A percentile compares a stretch with the other conserved stretches of the same genome.
Conservation (phyloP, 1,140 invertebrate species). For the Lasioglossum baleicum region DNA sequence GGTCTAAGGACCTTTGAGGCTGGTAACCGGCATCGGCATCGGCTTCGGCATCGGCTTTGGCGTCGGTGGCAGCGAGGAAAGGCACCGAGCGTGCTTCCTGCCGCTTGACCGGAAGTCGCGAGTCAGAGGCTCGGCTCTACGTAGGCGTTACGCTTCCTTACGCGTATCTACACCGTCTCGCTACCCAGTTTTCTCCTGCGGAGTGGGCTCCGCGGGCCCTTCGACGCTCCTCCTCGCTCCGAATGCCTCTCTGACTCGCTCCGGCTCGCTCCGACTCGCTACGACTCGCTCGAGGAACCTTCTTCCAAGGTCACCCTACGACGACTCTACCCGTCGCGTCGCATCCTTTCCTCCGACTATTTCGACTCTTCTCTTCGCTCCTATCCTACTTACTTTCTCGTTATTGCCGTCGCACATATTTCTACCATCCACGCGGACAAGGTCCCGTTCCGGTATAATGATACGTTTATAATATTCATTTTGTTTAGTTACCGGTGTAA, state of each 20-base stretch:
- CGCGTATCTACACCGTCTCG: constrained; percentile 67
- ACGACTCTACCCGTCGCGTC: background rate
- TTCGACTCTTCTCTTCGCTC: background rate
- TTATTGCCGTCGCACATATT: too few species aligned
- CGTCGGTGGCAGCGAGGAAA: constrained; percentile 64
- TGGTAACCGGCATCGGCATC: too few species aligned
- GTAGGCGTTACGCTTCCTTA: constrained; percentile 68
- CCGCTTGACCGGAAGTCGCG: constrained; percentile 68
- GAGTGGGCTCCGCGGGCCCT: background rate
- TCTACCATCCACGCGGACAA: too few species aligned
- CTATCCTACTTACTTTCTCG: too few species aligned
- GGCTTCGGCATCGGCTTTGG: constrained; percentile 3
- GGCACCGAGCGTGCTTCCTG: constrained; percentile 68
- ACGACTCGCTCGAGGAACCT: constrained; percentile 34
- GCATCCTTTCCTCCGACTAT: background rate
- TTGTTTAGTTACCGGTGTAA: too few species aligned
- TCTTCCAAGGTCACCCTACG: constrained; percentile 52
- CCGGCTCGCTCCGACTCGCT: constrained; percentile 6
- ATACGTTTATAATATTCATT: too few species aligned
- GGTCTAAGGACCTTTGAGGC: too few species aligned
- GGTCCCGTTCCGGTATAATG: too few species aligned
- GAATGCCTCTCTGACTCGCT: too few species aligned
- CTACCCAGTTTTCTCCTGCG: constrained; percentile 58
- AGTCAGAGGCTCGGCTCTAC: constrained; percentile 68
- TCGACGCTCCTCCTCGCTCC: constrained; percentile 16